phyloP scores from a whole-genome alignment of 2,888 invertebrate species.

The Didymodactylos carnosus region DNA sequence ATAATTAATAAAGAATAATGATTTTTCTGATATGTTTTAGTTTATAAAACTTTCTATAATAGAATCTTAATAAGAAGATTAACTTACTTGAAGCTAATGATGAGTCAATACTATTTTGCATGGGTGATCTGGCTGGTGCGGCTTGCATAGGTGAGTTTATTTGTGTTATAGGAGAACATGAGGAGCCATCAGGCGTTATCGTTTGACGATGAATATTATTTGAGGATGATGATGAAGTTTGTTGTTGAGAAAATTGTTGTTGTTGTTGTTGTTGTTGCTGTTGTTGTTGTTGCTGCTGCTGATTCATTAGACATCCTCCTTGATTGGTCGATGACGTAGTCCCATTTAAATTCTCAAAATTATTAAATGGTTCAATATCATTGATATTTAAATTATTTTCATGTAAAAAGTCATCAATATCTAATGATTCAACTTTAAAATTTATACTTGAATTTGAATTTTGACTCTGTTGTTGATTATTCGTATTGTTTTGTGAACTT shows the following conservation, averaged over 20 bases:
- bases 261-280: not conserved
- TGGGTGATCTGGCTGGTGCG: not conserved
- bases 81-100: not conserved
- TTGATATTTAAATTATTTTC: slow-evolving; percentile 44
- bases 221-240: not conserved
- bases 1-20: not conserved
- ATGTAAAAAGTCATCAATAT: slow-evolving; percentile 83
- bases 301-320: too few relatives aligned
- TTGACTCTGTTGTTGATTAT: not conserved
- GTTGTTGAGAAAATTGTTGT: not conserved
- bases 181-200: not conserved
- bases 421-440: slow-evolving; percentile 67
- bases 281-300: not conserved
- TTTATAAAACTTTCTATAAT: too few relatives aligned
- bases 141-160: not conserved
- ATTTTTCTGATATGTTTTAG: too few relatives aligned
- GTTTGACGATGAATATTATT: not conserved
- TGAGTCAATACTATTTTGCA: not conserved
- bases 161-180: too few relatives aligned
- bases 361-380: slow-evolving; percentile 6
- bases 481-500: not conserved
- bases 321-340: too few relatives aligned
- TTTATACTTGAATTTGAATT: slow-evolving; percentile 35
- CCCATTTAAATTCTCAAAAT: not conserved
- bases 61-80: not conserved